These are phyloP conservation scores for Glandiceps talaboti DNA, from an alignment of 53 echinoderm and acorn worm genomes.

Conservation along the genomic window DNA sequence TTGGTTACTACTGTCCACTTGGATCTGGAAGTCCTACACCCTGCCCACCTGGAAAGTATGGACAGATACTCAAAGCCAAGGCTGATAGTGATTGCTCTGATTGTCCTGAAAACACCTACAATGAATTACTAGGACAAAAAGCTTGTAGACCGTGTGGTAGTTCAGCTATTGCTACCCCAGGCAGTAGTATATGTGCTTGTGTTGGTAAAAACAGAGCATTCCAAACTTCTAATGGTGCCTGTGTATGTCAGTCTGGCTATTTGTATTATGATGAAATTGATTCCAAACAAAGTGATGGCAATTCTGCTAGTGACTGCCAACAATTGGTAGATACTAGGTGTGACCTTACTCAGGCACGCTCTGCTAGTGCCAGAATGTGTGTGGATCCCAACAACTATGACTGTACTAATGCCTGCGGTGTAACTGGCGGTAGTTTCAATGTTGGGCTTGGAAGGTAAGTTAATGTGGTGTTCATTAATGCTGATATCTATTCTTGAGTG, in stretches of 20 bases:
- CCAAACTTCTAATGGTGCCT: constrained; percentile 87
- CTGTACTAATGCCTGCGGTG: constrained; percentile 38
- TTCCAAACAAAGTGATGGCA: constrained; percentile 46
- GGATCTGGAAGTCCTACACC: constrained; percentile 40
- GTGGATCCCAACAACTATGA: constrained; percentile 42
- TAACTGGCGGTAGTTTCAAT: constrained; percentile 43
- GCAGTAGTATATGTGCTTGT: constrained; percentile 55
- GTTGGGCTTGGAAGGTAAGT: constrained; percentile 67
- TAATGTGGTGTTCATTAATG: no score
- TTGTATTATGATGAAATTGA: constrained; percentile 80
- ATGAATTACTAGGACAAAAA: constrained; percentile 74
- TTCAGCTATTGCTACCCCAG: constrained; percentile 50
- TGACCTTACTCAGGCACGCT: constrained; percentile 51
- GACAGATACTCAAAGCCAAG: constrained; percentile 43
- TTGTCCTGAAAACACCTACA: constrained; percentile 74
- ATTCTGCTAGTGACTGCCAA: constrained; percentile 80
- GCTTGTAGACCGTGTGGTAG: constrained; percentile 95
- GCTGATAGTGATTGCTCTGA: constrained; percentile 35
- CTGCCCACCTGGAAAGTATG: constrained; percentile 61
- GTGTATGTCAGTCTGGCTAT: constrained; percentile 89
- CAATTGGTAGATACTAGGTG: constrained; percentile 69
- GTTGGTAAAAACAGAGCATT: constrained; percentile 74
- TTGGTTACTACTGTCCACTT: constrained; percentile 86
- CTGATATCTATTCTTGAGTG: no score
- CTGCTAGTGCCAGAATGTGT: constrained; percentile 56